A percentile compares a stretch with the other conserved stretches of the same genome.
Evolutionary conservation across 2,888 invertebrate species (phyloP).

Genomic region (Ecliptopera silaceata): DNA sequence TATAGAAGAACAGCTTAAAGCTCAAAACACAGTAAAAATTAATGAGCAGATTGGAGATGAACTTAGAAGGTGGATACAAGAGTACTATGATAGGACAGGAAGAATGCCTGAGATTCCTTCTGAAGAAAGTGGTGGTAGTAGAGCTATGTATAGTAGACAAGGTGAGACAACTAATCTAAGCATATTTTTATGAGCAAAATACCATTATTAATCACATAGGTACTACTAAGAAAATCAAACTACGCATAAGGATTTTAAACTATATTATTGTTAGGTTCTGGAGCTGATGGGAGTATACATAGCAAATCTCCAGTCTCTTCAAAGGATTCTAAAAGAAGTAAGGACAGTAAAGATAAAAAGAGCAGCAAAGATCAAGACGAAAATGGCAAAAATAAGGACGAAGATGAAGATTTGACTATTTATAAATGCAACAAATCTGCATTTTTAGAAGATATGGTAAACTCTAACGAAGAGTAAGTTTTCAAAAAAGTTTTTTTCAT

Average conservation of each 20-base stretch:
- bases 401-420: slow-evolving; percentile 84
- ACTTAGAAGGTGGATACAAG: slow-evolving; percentile 93
- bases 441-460: slow-evolving; percentile 88
- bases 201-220: too few relatives aligned
- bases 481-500: not conserved
- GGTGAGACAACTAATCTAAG: too few relatives aligned
- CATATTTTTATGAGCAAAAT: too few relatives aligned
- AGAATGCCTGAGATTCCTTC: slow-evolving; percentile 96
- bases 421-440: slow-evolving; percentile 88
- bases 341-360: slow-evolving; percentile 87
- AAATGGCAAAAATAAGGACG: slow-evolving; percentile 82
- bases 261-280: slow-evolving; percentile 60
- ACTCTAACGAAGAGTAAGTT: slow-evolving; percentile 87
- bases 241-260: not conserved
- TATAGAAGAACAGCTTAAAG: slow-evolving; percentile 85
- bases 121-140: slow-evolving; percentile 95
- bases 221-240: too few relatives aligned
- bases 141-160: slow-evolving; percentile 91
- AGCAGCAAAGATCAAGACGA: slow-evolving; percentile 68
- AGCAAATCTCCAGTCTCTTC: slow-evolving; percentile 90
- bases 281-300: slow-evolving; percentile 88
- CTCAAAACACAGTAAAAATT: slow-evolving; percentile 88
- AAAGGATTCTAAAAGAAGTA: slow-evolving; percentile 90
- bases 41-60: slow-evolving; percentile 94
- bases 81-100: slow-evolving; percentile 91